Percentiles rank a stretch among this genome's conserved stretches.
Evolutionary conservation across 2,888 invertebrate genomes (phyloP).

Genomic region (Eulithis prunata): DNA sequence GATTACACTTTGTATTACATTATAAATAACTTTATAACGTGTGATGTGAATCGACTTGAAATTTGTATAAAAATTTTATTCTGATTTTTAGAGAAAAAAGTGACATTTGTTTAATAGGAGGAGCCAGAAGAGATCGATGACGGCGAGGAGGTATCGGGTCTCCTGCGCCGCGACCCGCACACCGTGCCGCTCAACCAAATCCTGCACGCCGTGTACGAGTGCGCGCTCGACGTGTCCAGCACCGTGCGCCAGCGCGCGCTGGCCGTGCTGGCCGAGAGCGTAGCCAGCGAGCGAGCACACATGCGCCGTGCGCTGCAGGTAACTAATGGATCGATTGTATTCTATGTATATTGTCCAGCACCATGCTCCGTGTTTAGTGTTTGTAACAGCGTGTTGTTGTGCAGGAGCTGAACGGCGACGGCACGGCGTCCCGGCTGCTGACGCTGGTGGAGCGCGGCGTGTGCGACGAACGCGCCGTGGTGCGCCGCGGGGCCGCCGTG

Average conservation of each 20-base stretch:
- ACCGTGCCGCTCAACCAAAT: constrained; percentile 63
- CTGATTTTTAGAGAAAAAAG: not conserved
- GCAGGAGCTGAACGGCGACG: constrained; percentile 64
- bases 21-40: too few species aligned
- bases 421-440: constrained; percentile 60
- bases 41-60: too few species aligned
- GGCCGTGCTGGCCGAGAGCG: constrained; percentile 80
- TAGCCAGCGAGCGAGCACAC: constrained; percentile 57
- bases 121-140: constrained; percentile 50
- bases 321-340: too few species aligned
- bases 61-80: too few species aligned
- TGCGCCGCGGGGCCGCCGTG: constrained; percentile 66
- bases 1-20: too few species aligned
- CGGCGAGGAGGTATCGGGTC: constrained; percentile 52
- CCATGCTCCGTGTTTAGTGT: too few species aligned
- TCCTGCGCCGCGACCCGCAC: constrained; percentile 58
- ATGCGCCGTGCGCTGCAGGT: constrained; percentile 54
- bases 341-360: too few species aligned
- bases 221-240: constrained; percentile 83
- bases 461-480: constrained; percentile 74
- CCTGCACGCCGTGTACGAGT: constrained; percentile 78
- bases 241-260: constrained; percentile 86
- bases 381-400: not conserved
- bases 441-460: constrained; percentile 64
- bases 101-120: constrained; percentile 33